Percentiles rank a stretch among this genome's conserved stretches.
Conservation (phyloP, 2,797 vertebrate species). For the Discoglossus pictus region DNA sequence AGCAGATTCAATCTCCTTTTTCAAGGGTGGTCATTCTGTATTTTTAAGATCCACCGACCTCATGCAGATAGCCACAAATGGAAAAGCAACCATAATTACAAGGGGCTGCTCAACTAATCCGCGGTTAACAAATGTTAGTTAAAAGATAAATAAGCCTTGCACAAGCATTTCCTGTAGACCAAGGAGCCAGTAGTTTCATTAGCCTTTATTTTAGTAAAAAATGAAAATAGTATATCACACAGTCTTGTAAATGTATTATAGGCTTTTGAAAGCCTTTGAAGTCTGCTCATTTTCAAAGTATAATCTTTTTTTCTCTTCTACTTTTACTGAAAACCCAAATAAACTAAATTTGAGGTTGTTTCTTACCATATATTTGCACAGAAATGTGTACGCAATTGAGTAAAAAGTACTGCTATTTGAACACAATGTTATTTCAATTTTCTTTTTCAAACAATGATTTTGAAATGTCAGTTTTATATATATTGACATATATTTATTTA, state of each 20-base stretch:
- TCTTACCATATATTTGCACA: constrained; percentile 14
- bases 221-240: constrained; percentile 2
- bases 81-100: constrained; percentile 71
- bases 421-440: constrained; percentile 3
- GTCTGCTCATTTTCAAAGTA: constrained; percentile 12
- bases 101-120: constrained; percentile 68
- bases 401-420: background rate
- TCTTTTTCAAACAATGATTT: background rate
- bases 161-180: constrained; percentile 64
- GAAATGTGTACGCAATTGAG: constrained; percentile 7
- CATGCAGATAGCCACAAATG: constrained; percentile 70
- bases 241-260: constrained; percentile 57
- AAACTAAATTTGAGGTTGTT: constrained; percentile 7
- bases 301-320: background rate
- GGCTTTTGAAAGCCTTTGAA: constrained; percentile 57
- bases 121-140: constrained; percentile 68
- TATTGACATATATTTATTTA: background rate
- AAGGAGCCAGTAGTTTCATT: constrained; percentile 54
- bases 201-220: constrained; percentile 39
- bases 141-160: constrained; percentile 66
- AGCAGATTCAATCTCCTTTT: constrained; percentile 62
- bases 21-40: constrained; percentile 73
- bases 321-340: background rate
- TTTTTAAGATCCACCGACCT: constrained; percentile 73
- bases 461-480: background rate